A percentile compares a stretch with the other conserved stretches of the same genome.
Evolutionary conservation across 2,888 invertebrate species (phyloP).

Genomic region (Charanyca ferruginea): DNA sequence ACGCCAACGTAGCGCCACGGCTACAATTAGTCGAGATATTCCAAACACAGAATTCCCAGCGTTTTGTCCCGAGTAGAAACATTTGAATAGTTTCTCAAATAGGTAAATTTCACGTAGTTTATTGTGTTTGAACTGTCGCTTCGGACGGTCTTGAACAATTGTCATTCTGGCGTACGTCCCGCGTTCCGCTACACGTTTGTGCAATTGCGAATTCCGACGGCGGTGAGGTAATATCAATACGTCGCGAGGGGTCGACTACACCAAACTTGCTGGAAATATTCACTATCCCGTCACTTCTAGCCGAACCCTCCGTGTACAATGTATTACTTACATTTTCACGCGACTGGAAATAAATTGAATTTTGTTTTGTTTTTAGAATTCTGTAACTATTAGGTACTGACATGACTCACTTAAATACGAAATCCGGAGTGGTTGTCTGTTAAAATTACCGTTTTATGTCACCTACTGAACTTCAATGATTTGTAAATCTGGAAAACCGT

Average conservation of each 20-base stretch:
- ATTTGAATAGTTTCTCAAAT: constrained; percentile 63
- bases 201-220: constrained; percentile 74
- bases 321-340: constrained; percentile 50
- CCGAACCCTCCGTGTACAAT: constrained; percentile 39
- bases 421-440: too few relatives aligned
- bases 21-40: constrained; percentile 58
- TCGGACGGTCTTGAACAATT: constrained; percentile 67
- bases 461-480: too few relatives aligned
- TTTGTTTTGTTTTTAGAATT: constrained; percentile 14
- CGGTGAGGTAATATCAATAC: constrained; percentile 74
- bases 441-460: too few relatives aligned
- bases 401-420: too few relatives aligned
- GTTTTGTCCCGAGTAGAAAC: constrained; percentile 50
- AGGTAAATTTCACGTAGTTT: constrained; percentile 69
- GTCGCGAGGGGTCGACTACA: constrained; percentile 62
- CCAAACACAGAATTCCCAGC: constrained; percentile 41
- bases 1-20: constrained; percentile 6
- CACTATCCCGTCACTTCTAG: constrained; percentile 54
- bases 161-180: constrained; percentile 68
- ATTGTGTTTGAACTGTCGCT: constrained; percentile 70
- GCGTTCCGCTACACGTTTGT: constrained; percentile 62
- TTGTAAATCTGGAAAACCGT: too few relatives aligned
- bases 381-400: neutral
- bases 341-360: constrained; percentile 21
- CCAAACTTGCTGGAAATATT: constrained; percentile 62